Evolutionary conservation across 2,113 vertebrate genomes (phyloP).

Genomic region (Cariama cristata): DNA sequence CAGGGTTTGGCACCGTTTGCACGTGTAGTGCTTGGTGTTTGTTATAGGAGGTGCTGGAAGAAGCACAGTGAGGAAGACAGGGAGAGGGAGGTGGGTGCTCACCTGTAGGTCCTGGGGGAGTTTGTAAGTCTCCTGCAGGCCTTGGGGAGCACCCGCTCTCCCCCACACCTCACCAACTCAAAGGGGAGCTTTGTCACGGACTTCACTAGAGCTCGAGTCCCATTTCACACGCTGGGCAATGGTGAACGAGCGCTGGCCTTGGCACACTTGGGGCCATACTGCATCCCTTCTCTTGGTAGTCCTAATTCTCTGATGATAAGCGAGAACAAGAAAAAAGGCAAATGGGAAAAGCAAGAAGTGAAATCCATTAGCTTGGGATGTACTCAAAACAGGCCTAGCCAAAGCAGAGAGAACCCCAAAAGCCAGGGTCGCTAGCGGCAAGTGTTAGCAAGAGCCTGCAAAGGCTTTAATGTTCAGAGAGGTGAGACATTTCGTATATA

Average conservation of each 20-base stretch:
- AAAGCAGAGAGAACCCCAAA: neutral
- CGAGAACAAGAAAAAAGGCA: neutral
- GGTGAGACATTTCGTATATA: neutral
- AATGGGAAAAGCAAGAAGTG: neutral
- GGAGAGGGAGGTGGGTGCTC: neutral
- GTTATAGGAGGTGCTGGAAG: neutral
- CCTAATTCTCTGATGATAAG: neutral
- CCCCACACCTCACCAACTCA: accelerated
- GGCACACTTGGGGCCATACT: neutral
- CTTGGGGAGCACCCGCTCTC: neutral
- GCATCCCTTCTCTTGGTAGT: neutral
- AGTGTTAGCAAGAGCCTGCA: neutral
- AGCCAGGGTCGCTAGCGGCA: neutral
- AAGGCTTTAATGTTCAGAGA: conserved; percentile 11
- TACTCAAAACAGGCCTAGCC: neutral
- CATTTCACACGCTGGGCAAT: accelerated
- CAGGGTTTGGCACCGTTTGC: neutral
- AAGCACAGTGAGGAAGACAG: neutral
- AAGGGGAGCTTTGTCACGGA: accelerated
- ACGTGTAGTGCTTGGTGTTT: accelerated
- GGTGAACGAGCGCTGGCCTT: neutral
- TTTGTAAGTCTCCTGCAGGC: neutral
- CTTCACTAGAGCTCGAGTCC: neutral
- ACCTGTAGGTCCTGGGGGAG: neutral
- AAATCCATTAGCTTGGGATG: neutral